Conservation (phyloP, 2,113 vertebrate species). For the Papio anubis region DNA sequence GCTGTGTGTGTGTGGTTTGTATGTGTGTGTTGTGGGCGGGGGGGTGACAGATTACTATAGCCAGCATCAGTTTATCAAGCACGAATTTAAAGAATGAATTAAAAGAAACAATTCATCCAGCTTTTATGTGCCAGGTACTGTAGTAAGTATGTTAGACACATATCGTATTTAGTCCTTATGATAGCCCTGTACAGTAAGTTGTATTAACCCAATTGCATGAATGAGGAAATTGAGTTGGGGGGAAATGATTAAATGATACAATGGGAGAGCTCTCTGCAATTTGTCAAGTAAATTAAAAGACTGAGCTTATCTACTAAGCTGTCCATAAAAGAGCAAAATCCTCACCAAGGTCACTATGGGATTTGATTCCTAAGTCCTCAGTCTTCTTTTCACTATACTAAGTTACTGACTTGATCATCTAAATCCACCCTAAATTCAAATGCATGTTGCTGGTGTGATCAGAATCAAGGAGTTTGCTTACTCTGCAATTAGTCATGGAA, state of each 20-base stretch:
- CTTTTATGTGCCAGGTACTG: not conserved
- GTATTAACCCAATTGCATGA: not conserved
- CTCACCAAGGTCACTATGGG: conserved; percentile 12
- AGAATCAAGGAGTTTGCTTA: not conserved
- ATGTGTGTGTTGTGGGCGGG: not conserved
- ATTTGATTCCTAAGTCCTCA: conserved; percentile 36
- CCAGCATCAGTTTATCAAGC: not conserved
- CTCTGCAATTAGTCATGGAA: not conserved
- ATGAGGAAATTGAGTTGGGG: conserved; percentile 26
- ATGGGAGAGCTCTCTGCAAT: conserved; percentile 35
- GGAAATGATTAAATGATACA: not conserved
- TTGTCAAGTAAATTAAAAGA: conserved; percentile 52
- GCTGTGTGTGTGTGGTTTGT: not conserved
- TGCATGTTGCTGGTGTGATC: not conserved
- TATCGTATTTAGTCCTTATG: conserved; percentile 6
- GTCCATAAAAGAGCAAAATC: conserved; percentile 53
- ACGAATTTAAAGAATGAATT: not conserved
- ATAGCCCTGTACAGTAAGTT: not conserved
- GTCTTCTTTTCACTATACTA: not conserved
- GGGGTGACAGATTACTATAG: not conserved
- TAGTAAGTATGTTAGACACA: not conserved
- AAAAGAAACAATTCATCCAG: not conserved
- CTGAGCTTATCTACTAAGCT: conserved; percentile 37
- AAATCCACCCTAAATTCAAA: not conserved
- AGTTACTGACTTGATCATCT: conserved; percentile 26